Base-by-base conservation (phyloP, 2,797 vertebrate species). In the Cirrhinus mrigala region DNA sequence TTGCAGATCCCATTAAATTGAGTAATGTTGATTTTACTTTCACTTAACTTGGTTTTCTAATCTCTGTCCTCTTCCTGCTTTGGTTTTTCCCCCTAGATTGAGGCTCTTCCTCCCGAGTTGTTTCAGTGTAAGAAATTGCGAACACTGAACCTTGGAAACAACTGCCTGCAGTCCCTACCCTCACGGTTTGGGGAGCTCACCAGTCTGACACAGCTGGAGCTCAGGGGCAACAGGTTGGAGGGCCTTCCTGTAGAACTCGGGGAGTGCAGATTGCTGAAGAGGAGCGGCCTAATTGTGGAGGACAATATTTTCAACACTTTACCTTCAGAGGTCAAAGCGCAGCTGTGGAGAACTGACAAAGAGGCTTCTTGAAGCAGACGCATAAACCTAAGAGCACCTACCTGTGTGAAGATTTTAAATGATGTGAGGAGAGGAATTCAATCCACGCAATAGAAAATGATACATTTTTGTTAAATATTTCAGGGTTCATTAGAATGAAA, bases 101-200 rank as follows among this genome's bases (percentile, higher is more conserved):
- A 99, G 92, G 94, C 90, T 44, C 95, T 99, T 46, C 98, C 98
- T 2, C 97, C 98, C 0, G 98, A 99, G 92, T 94, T 99, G 87
- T 99, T 99, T 95, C 97, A 98, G 95, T 99, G 98, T 93, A 97
- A 97, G 92, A 99, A 99, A 91, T 95, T 99, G 81, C 96, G 97
- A 89, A 97, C 97, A 40, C 94, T 99, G 89, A 96, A 99, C 94
- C 95, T 99, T 89, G 98, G 98, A 1, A 99, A 97, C 95, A 99
- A 99, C 10, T 97, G 97, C 91, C 92, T 99, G 88, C 97, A 97
- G 93, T 96, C 97, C 0, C 94, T 99, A 79, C 97, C 98, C 0
- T 99, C 98, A 0, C 94, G 98, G n/a, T 97, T 99, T 56, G 98
- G 98, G 1, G 98, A 99, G 94, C 95, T 99, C 91, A 97, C 95